phyloP scores from a whole-genome alignment of 2,797 vertebrate species.

The Lophius americanus region DNA sequence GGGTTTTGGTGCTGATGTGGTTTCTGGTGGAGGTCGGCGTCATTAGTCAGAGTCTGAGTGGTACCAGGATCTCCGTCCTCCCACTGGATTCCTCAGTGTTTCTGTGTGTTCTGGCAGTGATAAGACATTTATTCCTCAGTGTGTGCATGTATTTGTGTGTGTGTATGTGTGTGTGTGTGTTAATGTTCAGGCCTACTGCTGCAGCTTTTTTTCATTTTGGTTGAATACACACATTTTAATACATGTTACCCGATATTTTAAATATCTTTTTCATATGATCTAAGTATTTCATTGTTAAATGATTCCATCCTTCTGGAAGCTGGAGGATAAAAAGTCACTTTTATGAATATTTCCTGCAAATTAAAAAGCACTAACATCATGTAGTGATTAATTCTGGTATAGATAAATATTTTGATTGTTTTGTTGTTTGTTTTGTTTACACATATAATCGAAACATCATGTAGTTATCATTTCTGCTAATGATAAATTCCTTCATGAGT shows the following conservation, averaged over 20 bases:
- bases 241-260: too few relatives aligned
- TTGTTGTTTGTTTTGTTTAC: too few relatives aligned
- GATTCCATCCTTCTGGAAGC: too few relatives aligned
- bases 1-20: slow-evolving; percentile 22
- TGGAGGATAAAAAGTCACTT: background rate
- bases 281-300: too few relatives aligned
- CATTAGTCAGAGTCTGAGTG: slow-evolving; percentile 14
- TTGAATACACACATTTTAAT: background rate
- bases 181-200: background rate
- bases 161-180: slow-evolving; percentile 5
- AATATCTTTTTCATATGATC: too few relatives aligned
- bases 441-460: too few relatives aligned
- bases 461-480: too few relatives aligned
- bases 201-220: background rate
- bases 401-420: background rate
- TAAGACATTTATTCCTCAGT: slow-evolving; percentile 20
- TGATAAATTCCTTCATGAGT: too few relatives aligned
- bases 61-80: slow-evolving; percentile 56
- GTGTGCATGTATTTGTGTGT: slow-evolving; percentile 18
- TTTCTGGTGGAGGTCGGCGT: slow-evolving; percentile 14
- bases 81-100: slow-evolving; percentile 42
- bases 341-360: background rate
- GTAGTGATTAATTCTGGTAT: background rate
- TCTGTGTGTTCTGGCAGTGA: slow-evolving; percentile 19
- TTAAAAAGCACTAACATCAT: background rate